These are phyloP conservation scores for Characodon lateralis DNA, from an alignment of 2,797 vertebrate genomes.

Conservation along the genomic window DNA sequence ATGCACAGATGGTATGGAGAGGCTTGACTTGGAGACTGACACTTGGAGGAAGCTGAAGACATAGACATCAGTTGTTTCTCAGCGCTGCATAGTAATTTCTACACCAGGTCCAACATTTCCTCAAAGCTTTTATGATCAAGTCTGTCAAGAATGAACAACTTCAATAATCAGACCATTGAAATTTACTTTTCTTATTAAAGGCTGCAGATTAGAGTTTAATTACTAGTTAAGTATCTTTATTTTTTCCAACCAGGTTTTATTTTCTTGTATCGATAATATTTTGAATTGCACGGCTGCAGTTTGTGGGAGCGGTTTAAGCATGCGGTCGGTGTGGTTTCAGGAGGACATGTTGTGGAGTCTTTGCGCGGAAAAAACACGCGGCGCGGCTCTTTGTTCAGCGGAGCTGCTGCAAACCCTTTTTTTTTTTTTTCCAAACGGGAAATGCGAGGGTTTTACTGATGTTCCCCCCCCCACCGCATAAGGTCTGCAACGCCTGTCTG, in stretches of 20 bases:
- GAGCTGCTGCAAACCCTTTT: slow-evolving; percentile 61
- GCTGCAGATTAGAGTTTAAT: background rate
- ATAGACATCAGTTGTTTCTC: slow-evolving; percentile 37
- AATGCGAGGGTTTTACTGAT: slow-evolving; percentile 65
- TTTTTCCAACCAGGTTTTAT: background rate
- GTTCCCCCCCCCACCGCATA: slow-evolving; percentile 66
- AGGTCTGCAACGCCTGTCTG: slow-evolving; percentile 78
- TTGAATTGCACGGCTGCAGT: slow-evolving; percentile 31
- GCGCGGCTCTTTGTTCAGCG: slow-evolving; percentile 79
- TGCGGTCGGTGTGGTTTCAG: slow-evolving; percentile 78
- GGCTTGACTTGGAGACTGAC: slow-evolving; percentile 32
- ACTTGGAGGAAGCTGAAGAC: slow-evolving; percentile 43
- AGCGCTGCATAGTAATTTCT: slow-evolving; percentile 2
- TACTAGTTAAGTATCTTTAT: slow-evolving; percentile 21
- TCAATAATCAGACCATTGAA: background rate
- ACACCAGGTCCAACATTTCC: slow-evolving; percentile 9
- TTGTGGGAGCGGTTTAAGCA: slow-evolving; percentile 43
- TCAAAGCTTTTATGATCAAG: slow-evolving; percentile 12
- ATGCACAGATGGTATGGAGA: slow-evolving; percentile 47
- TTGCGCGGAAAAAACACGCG: slow-evolving; percentile 51
- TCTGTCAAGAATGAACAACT: slow-evolving; percentile 13
- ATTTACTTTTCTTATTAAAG: background rate
- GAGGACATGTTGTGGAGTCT: slow-evolving; percentile 75
- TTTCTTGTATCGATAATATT: background rate
- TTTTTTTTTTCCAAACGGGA: slow-evolving; percentile 37